Evolutionary conservation across 64 coral and sea anemone genomes (phyloP), one percentile per base, ranked within the genome.

Genomic region (Actinia tenebrosa): DNA sequence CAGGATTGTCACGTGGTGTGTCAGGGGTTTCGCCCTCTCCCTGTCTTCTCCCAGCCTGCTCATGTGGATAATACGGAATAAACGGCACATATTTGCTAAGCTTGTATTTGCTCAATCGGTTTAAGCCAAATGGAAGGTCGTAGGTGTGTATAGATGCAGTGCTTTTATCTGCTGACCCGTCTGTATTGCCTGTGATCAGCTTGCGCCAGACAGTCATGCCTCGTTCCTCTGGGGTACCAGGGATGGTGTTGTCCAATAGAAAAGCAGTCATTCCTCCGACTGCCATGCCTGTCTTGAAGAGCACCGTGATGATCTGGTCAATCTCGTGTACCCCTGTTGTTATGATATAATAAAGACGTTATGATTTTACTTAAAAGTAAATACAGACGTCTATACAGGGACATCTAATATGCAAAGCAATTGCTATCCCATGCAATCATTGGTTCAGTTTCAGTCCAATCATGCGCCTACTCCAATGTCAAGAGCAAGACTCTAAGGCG

Each of bases 271-370:
- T 79, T 4, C 94, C 94, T 22, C 87, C 94, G 4, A 96, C 87
- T 3, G 91, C 87, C 94, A 96, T 96, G 66, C 89, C 91, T 44
- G 94, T 96, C 77, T 59, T 87, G 0, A 96, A 53, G 3, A 96
- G 47, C 27, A 96, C 91, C 3, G 94, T 92, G 22, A 93, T 89
- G 56, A 96, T 96, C 72, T 96, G 94, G 83, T 96, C 94, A 17
- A 96, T 60, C 78, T 96, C 91, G 2, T 25, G 27, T 4, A 90
- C 87, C 85, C 94, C 94, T 96, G 60, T 18, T 18, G 60, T 18
- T 61, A 37, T 37, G 30, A 37, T 37, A 37, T 37, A 37, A 37
- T 37, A 37, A 37, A 37, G 30, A 37, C 30, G 30, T 37, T 37
- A 37, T 37, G 30, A 37, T 37, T 37, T 37, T 37, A 37, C 30